Evolutionary conservation across 2,113 vertebrate species (phyloP).

Genomic region (Stomatorhinus ivindoensis): DNA sequence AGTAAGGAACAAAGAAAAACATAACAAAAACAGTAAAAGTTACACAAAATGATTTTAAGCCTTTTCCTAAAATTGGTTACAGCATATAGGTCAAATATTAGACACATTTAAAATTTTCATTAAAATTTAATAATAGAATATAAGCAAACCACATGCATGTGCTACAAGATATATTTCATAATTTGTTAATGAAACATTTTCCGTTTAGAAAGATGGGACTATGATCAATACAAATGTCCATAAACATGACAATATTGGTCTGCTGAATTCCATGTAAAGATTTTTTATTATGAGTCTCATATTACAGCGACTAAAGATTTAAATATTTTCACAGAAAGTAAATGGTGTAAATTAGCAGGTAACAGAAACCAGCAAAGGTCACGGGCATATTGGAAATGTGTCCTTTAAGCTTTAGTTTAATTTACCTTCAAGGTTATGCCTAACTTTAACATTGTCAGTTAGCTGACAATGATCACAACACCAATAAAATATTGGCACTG

Average conservation of each 20-base stretch:
- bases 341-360: not conserved
- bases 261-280: not conserved
- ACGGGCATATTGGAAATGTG: not conserved
- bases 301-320: not conserved
- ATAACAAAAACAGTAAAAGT: not conserved
- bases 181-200: not conserved
- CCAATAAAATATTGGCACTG: not conserved
- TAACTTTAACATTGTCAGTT: not conserved
- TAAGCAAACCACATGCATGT: not conserved
- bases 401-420: not conserved
- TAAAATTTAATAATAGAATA: not conserved
- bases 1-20: not conserved
- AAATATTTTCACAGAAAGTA: slow-evolving; percentile 2
- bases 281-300: not conserved
- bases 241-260: not conserved
- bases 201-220: not conserved
- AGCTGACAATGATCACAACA: not conserved
- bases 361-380: not conserved
- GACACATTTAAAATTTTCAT: not conserved
- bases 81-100: not conserved
- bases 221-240: slow-evolving; percentile 1
- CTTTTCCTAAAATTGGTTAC: not conserved
- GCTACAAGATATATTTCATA: not conserved
- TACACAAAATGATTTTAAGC: not conserved
- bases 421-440: not conserved